A percentile compares a stretch with the other conserved stretches of the same genome.
Conservation (phyloP, 2,113 vertebrate genomes). For the Australoheros scitulus region DNA sequence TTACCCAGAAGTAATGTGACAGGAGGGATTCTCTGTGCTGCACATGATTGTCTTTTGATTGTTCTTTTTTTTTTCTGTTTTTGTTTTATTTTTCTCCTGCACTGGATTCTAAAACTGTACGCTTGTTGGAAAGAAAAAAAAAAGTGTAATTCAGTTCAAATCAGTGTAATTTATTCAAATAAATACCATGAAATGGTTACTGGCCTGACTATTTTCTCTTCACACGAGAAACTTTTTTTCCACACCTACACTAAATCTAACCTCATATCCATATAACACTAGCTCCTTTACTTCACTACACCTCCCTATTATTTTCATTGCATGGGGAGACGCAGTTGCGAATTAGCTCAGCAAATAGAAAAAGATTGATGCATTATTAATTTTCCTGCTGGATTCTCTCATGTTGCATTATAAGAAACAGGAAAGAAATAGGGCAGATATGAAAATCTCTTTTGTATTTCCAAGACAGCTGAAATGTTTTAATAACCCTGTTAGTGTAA, state of each 20-base stretch:
- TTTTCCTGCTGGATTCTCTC: constrained; percentile 23
- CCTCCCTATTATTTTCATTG: constrained; percentile 3
- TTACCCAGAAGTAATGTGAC: constrained; percentile 80
- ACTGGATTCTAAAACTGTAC: constrained; percentile 80
- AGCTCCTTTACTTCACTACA: not conserved
- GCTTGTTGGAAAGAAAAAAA: constrained; percentile 78
- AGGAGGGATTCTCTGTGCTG: constrained; percentile 72
- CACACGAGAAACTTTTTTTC: not conserved
- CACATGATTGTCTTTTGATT: constrained; percentile 74
- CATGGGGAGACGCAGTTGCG: not conserved
- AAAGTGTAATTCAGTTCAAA: constrained; percentile 56
- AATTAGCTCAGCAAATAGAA: constrained; percentile 4
- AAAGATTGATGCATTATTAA: constrained; percentile 46
- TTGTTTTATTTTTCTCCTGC: constrained; percentile 75
- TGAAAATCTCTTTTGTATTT: constrained; percentile 15
- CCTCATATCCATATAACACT: not conserved
- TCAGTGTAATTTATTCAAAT: constrained; percentile 82
- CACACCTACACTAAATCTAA: not conserved
- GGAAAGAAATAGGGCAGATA: constrained; percentile 29
- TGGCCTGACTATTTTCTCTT: not conserved
- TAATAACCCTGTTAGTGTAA: constrained; percentile 23
- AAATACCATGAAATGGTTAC: constrained; percentile 70
- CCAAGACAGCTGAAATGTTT: not conserved
- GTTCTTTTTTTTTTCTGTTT: constrained; percentile 36
- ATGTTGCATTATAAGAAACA: not conserved